A percentile compares a stretch with the other conserved stretches of the same genome.
Conservation (phyloP, 2,113 vertebrate species). For the Fregetta grallaria region DNA sequence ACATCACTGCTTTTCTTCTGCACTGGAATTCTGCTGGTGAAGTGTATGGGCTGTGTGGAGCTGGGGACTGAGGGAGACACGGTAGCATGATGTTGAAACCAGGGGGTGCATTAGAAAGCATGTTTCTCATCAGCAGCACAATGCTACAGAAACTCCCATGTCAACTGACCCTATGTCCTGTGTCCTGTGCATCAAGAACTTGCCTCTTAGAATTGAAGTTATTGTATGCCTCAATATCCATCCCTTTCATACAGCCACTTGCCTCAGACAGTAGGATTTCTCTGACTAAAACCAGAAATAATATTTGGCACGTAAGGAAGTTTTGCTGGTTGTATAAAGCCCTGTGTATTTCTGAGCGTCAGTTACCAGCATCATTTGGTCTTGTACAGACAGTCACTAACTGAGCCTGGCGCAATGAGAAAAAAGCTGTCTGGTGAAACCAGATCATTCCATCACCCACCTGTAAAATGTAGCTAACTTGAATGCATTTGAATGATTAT, state of each 20-base stretch:
- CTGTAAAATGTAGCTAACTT: neutral
- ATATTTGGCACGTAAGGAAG: neutral
- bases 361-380: neutral
- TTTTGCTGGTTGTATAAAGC: neutral
- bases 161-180: neutral
- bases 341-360: neutral
- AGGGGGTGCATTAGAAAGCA: neutral
- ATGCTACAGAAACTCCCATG: neutral
- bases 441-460: neutral
- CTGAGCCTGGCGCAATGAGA: neutral
- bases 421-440: neutral
- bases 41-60: accelerated
- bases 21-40: neutral
- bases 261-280: neutral
- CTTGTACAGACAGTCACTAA: neutral
- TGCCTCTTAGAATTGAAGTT: accelerated
- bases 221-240: neutral
- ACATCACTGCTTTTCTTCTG: neutral
- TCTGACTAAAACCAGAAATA: neutral
- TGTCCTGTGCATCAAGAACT: neutral
- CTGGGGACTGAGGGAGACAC: neutral
- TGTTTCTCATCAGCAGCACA: neutral
- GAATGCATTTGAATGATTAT: neutral
- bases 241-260: neutral
- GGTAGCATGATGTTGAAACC: neutral